Evolutionary conservation across 2,113 vertebrate species (phyloP), one percentile per base, ranked within the genome.

Genomic region (Callocephalon fimbriatum): DNA sequence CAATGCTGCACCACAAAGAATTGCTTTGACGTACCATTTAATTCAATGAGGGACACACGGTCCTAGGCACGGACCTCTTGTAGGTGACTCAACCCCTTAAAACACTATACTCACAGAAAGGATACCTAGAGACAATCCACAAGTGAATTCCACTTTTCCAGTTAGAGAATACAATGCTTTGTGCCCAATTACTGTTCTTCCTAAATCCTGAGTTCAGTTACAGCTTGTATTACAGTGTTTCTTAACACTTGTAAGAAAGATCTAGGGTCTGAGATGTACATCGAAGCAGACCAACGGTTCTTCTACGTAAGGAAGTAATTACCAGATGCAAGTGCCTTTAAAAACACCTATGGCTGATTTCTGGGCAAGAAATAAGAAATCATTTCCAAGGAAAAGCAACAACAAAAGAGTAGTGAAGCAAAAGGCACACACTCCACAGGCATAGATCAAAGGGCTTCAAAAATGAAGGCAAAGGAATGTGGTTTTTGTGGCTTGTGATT

Each of bases 11-110:
- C 66, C n/a, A 44, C 14, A 45, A 31, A 10, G 45, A 72, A 45
- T 62, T 22, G 65, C 65, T 81, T 20, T 62, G 68, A 35, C 38
- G 42, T 27, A 26, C 20, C 9, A 22, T 20, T 68, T 50, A 40
- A 81, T 31, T 21, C 59, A 44, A 8, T 10, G 37, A 80, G 47
- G 0, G 2, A 40, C 12, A n/a, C 27, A 10, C 1, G 3, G 50
- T 13, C 21, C 68, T 42, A 61, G 27, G 37, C 15, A 40, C 1
- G 1, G 15, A 29, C 9, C 23, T 25, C 40, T 14, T 2, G 10
- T 2, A 32, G 5, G 6, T 7, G n/a, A 56, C 40, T 70, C 56
- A 48, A 1, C 10, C 38, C 72, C 35, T 25, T 40, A 32, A n/a
- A 56, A 37, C 1, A 10, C 29, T 58, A 23, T 3, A 32, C 26